A percentile compares a stretch with the other conserved stretches of the same genome.
Conservation (phyloP, 1,140 invertebrate genomes). For the Lasioglossum albipes region DNA sequence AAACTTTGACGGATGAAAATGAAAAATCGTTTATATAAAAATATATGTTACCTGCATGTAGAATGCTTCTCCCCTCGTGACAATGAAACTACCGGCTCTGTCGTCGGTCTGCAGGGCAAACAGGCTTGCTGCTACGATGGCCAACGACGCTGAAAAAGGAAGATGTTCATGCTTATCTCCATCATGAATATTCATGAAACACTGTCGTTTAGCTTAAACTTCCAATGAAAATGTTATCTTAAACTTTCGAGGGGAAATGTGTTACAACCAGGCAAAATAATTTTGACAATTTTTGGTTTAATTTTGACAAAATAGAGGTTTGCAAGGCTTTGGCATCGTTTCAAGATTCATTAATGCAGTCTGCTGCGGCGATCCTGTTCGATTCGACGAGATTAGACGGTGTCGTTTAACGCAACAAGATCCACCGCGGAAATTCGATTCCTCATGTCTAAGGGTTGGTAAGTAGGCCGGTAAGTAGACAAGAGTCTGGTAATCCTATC, state of each 20-base stretch:
- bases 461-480: slow-evolving; percentile 70
- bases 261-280: no score
- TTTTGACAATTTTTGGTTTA: no score
- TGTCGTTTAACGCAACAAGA: slow-evolving; percentile 66
- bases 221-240: no score
- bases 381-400: slow-evolving; percentile 34
- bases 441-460: slow-evolving; percentile 44
- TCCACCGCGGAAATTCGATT: slow-evolving; percentile 70
- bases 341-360: slow-evolving; percentile 34
- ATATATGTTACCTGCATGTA: slow-evolving; percentile 88
- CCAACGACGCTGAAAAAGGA: slow-evolving; percentile 85
- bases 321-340: background rate
- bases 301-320: no score
- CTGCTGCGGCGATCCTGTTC: background rate
- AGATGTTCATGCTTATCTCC: background rate
- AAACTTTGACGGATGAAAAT: background rate
- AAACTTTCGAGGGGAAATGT: no score
- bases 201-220: no score
- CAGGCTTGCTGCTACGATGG: slow-evolving; percentile 87
- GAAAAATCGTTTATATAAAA: background rate
- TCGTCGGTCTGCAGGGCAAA: slow-evolving; percentile 91
- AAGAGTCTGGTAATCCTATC: slow-evolving; percentile 65
- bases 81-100: slow-evolving; percentile 85
- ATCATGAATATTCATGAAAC: no score
- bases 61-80: slow-evolving; percentile 89